These are phyloP conservation scores for Frieseomelitta varia DNA, from an alignment of 1,140 invertebrate species.

Conservation along the genomic window DNA sequence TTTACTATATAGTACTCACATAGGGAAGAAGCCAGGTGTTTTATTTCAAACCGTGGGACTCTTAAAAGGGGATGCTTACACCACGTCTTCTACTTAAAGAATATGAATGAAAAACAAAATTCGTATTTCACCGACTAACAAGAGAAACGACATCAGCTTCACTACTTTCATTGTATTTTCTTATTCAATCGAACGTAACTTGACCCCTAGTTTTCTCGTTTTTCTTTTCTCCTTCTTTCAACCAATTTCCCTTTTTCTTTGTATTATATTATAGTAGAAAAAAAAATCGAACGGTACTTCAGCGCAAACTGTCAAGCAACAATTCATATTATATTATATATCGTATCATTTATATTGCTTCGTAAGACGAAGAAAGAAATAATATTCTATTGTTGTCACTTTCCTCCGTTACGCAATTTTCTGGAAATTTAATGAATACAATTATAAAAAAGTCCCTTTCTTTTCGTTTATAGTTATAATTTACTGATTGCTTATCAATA, in stretches of 20 bases:
- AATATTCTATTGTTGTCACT: neutral
- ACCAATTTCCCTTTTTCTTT: constrained; percentile 48
- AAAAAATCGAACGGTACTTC: neutral
- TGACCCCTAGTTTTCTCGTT: constrained; percentile 50
- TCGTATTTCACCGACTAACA: constrained; percentile 68
- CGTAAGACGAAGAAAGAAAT: neutral
- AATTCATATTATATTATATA: neutral
- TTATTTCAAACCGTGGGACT: constrained; percentile 80
- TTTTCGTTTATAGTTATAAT: neutral
- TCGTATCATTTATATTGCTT: neutral
- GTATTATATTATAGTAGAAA: neutral
- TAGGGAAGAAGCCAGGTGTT: constrained; percentile 76
- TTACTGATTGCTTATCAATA: neutral
- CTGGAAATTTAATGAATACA: neutral
- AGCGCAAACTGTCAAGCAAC: neutral
- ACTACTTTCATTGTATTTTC: constrained; percentile 77
- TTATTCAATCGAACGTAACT: constrained; percentile 76
- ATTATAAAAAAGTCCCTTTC: no score
- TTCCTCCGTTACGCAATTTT: neutral
- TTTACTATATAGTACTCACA: constrained; percentile 9
- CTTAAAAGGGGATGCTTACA: constrained; percentile 76
- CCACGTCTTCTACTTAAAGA: constrained; percentile 63
- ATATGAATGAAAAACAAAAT: constrained; percentile 80
- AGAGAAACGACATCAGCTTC: constrained; percentile 34
- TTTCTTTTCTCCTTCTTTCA: constrained; percentile 32